These are phyloP conservation scores for Dolichomitus sp. DNA, from an alignment of 2,888 invertebrate genomes.

Conservation along the genomic window DNA sequence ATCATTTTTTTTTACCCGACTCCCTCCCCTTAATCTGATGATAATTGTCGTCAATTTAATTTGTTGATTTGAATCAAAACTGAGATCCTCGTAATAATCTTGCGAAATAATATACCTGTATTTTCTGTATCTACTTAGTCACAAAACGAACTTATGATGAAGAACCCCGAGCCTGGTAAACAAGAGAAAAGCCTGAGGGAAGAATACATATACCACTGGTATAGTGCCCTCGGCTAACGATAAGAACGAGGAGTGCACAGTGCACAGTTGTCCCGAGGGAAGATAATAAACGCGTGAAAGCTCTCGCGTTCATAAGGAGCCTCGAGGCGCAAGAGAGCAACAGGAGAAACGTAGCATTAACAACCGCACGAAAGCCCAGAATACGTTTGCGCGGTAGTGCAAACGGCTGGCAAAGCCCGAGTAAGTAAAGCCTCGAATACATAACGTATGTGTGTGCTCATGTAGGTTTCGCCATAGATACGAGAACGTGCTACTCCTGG, in stretches of 20 bases:
- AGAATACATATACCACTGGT: constrained; percentile 3
- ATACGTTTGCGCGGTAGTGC: not conserved
- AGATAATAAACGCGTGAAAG: constrained; percentile 67
- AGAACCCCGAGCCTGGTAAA: constrained; percentile 3
- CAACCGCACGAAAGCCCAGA: not conserved
- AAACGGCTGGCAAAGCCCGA: constrained; percentile 6
- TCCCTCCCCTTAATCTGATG: too few relatives aligned
- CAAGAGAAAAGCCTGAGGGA: constrained; percentile 8
- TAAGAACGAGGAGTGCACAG: constrained; percentile 23
- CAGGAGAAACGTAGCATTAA: constrained; percentile 35
- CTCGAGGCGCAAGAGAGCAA: constrained; percentile 27
- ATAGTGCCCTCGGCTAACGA: constrained; percentile 29
- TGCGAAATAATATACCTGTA: not conserved
- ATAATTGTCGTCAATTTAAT: not conserved
- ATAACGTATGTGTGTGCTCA: constrained; percentile 3
- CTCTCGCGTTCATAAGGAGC: constrained; percentile 59
- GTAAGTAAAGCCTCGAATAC: constrained; percentile 57
- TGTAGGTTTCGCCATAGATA: constrained; percentile 13
- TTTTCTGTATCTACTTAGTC: constrained; percentile 19
- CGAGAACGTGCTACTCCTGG: constrained; percentile 18
- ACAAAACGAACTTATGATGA: constrained; percentile 7
- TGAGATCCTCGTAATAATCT: not conserved
- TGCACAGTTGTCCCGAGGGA: constrained; percentile 56
- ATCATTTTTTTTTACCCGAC: too few relatives aligned
- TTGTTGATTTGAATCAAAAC: not conserved